These are phyloP conservation scores for Peromyscus eremicus DNA, from an alignment of 2,797 vertebrate genomes.

Conservation along the genomic window DNA sequence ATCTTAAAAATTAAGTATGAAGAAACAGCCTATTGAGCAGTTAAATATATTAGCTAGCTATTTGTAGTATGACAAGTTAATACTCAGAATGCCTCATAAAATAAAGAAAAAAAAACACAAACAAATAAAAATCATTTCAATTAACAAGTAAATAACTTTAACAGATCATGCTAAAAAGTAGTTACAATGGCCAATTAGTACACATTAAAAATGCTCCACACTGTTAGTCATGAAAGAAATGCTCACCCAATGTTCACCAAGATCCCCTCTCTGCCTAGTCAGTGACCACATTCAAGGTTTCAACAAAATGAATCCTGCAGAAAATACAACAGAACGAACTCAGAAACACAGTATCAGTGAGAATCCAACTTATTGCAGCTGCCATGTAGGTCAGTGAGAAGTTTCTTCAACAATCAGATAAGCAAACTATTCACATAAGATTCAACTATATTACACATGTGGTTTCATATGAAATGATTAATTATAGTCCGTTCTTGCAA, in stretches of 20 bases:
- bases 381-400: neutral
- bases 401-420: neutral
- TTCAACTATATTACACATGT: neutral
- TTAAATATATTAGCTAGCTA: neutral
- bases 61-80: neutral
- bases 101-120: neutral
- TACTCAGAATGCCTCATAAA: neutral
- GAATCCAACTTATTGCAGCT: neutral
- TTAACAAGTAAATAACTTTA: neutral
- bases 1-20: neutral
- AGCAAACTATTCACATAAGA: neutral
- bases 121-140: neutral
- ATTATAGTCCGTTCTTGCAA: neutral
- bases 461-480: neutral
- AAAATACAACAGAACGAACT: neutral
- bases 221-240: neutral
- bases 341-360: neutral
- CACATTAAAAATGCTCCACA: neutral
- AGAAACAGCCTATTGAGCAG: neutral
- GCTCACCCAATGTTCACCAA: neutral
- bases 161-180: neutral
- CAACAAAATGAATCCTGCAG: neutral
- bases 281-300: neutral
- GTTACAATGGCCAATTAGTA: neutral
- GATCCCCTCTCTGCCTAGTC: neutral